These are phyloP conservation scores for Cotesia typhae DNA, from an alignment of 1,140 invertebrate genomes.

Conservation along the genomic window DNA sequence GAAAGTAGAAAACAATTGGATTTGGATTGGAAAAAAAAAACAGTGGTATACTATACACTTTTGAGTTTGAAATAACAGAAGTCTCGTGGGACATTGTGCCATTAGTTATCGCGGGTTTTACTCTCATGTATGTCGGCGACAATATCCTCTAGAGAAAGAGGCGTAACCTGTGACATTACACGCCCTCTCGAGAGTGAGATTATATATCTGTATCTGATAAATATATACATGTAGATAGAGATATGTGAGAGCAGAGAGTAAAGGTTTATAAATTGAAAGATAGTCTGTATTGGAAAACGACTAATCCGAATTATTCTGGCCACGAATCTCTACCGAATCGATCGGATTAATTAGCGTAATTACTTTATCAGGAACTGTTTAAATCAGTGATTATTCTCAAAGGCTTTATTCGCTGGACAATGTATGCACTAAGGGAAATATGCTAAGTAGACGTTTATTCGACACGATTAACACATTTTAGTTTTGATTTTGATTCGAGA, in stretches of 20 bases:
- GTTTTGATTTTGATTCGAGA: too few species aligned
- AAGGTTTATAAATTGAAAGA: too few species aligned
- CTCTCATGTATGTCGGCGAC: slow-evolving; percentile 16
- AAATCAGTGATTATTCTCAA: background rate
- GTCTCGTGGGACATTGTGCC: slow-evolving; percentile 3
- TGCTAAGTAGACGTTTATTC: background rate
- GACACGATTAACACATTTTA: background rate
- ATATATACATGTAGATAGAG: background rate
- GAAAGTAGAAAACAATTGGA: background rate
- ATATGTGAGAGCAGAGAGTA: too few species aligned
- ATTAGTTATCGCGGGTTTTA: slow-evolving; percentile 19
- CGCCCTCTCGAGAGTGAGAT: slow-evolving; percentile 1
- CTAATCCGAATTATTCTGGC: background rate
- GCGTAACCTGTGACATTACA: slow-evolving; percentile 25
- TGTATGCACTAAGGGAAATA: background rate
- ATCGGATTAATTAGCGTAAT: slow-evolving; percentile 19
- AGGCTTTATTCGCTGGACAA: background rate
- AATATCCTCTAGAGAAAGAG: slow-evolving; percentile 22
- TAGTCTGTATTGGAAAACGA: slow-evolving; percentile 5
- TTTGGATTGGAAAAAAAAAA: background rate
- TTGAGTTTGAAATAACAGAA: background rate
- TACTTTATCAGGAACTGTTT: background rate
- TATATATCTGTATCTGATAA: background rate
- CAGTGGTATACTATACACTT: background rate
- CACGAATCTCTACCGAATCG: background rate